Base-by-base conservation (phyloP, 2,797 vertebrate genomes). In the Sebastes vulpes region DNA sequence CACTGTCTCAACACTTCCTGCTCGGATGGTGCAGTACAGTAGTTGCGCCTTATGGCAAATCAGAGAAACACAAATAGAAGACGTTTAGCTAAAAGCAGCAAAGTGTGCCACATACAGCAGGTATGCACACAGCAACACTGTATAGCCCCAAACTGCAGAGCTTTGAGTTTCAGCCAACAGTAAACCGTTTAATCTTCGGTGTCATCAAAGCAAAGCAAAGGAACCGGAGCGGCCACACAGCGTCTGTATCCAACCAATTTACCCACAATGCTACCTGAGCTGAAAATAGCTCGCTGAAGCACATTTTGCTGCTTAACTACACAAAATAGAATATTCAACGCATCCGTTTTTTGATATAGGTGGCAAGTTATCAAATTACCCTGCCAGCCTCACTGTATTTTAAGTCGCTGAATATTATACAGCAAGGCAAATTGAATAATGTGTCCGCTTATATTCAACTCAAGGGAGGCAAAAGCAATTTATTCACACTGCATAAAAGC, bases 161-260 rank as follows among this genome's bases (percentile, higher is more conserved):
- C 85, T 92, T 90, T 86, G 78, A 86, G 79, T 93, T 90, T 76
- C 78, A 89, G 86, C 86, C 81, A 80, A 84, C 61, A 86, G 85
- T n/a, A 82, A 50, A 84, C 76, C 79, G 84, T 93, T 95, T 93
- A 92, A 94, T 95, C 93, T 91, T 74, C 53, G 73, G 85, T 89
- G 92, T 91, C 93, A 94, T 94, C 89, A 90, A 90, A 89, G 84
- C 84, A 91, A 84, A 86, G 85, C 72, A 77, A 46, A 68, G 61
- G 68, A 82, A 82, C 48, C 57, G 10, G 66, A 77, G 86, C 79
- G 86, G 67, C 89, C 90, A 86, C 84, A 90, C 90, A 86, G 75
- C 76, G 23, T 77, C 91, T 90, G 83, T 81, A 87, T 92, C 91
- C 79, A 94, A 95, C 88, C 90, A 89, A 95, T 96, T 95, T 94